Conservation (phyloP, 1,140 invertebrate species). For the Chrysomallon squamiferum region DNA sequence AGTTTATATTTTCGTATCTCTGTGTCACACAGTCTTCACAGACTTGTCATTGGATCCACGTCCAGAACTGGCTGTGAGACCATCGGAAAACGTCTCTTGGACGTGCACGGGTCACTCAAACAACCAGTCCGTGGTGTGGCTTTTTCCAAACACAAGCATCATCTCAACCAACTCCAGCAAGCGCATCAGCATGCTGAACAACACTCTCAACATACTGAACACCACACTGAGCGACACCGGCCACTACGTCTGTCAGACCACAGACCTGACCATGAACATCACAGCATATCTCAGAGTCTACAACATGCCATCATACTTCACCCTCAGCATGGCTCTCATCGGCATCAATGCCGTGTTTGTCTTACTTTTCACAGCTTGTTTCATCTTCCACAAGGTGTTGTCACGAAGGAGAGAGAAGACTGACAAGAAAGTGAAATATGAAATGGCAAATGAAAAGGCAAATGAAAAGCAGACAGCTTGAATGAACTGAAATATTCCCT, state of each 20-base stretch:
- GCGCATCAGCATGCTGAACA: background rate
- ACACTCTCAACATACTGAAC: background rate
- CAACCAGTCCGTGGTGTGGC: background rate
- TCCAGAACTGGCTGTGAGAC: background rate
- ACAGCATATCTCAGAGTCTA: conserved; percentile 24
- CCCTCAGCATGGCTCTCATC: conserved; percentile 28
- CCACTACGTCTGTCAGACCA: conserved; percentile 21
- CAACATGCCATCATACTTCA: conserved; percentile 29
- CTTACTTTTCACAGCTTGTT: conserved; percentile 23
- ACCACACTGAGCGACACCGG: conserved; percentile 7
- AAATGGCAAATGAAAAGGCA: too few species aligned
- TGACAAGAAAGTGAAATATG: background rate
- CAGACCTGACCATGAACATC: conserved; percentile 1
- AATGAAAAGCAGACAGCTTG: too few species aligned
- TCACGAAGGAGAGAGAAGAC: conserved; percentile 10
- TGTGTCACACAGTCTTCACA: too few species aligned
- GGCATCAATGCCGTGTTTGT: conserved; percentile 25
- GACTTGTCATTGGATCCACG: background rate
- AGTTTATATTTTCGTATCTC: too few species aligned
- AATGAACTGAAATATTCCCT: too few species aligned
- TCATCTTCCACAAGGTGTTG: conserved; percentile 8
- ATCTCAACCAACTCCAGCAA: background rate
- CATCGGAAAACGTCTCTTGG: background rate
- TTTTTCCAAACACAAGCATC: background rate
- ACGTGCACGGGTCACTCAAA: background rate